phyloP scores from a whole-genome alignment of 2,113 vertebrate species.

The Azemiops feae region DNA sequence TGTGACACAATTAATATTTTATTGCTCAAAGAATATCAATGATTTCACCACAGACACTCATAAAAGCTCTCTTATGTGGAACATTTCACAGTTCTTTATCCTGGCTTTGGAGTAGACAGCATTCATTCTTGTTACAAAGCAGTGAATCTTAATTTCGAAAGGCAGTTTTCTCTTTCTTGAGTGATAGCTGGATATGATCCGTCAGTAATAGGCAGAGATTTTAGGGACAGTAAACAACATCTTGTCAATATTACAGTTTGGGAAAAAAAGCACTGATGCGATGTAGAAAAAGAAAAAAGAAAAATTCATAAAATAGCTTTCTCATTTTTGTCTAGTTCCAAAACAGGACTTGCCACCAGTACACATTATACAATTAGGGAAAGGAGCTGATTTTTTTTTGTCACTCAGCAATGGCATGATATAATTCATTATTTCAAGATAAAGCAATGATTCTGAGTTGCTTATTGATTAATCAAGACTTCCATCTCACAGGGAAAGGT shows the following conservation, averaged over 20 bases:
- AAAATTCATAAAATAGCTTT: constrained; percentile 21
- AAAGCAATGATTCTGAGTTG: constrained; percentile 55
- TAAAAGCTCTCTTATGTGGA: neutral
- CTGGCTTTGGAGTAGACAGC: neutral
- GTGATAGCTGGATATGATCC: constrained; percentile 23
- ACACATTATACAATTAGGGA: constrained; percentile 44
- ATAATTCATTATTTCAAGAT: constrained; percentile 64
- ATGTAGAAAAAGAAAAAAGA: neutral
- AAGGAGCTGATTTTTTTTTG: constrained; percentile 43
- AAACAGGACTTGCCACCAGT: constrained; percentile 38
- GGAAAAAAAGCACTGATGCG: neutral
- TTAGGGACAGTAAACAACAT: constrained; percentile 30
- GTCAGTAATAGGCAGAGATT: constrained; percentile 15
- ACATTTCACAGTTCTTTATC: neutral
- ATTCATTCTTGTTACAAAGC: constrained; percentile 17
- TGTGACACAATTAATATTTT: neutral
- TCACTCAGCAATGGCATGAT: constrained; percentile 56
- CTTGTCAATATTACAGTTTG: constrained; percentile 37
- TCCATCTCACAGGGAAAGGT: constrained; percentile 50
- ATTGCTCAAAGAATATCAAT: neutral
- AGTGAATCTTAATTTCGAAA: constrained; percentile 43
- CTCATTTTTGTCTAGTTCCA: constrained; percentile 54
- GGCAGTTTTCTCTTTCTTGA: constrained; percentile 15
- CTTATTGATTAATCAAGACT: constrained; percentile 60
- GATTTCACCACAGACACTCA: neutral